These are phyloP conservation scores for Cydia splendana DNA, from an alignment of 1,140 invertebrate species.

Conservation along the genomic window DNA sequence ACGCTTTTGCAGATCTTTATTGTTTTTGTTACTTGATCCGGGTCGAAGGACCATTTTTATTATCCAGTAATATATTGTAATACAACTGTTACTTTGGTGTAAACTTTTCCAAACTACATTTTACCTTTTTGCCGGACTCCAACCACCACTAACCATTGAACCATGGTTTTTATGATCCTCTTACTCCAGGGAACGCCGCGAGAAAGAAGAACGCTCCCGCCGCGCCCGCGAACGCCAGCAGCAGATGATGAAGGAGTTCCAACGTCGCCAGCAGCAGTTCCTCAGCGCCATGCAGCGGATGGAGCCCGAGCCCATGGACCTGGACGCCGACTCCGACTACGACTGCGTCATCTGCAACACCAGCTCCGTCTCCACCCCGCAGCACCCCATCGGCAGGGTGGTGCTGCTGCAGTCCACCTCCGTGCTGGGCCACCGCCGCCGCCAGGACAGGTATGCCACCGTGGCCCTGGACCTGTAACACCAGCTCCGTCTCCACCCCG, in stretches of 20 bases:
- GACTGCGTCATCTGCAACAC: conserved; percentile 98
- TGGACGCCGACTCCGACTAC: conserved; percentile 87
- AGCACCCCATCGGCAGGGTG: conserved; percentile 94
- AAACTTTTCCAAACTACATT: no score
- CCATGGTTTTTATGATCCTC: not conserved
- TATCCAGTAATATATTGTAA: no score
- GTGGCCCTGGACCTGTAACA: conserved; percentile 83
- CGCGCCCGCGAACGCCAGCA: conserved; percentile 93
- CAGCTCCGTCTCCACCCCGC: conserved; percentile 90
- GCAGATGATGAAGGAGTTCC: conserved; percentile 96
- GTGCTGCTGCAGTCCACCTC: conserved; percentile 93
- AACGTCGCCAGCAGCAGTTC: conserved; percentile 94
- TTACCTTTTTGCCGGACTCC: no score
- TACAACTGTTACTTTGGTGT: no score
- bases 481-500: conserved; percentile 91
- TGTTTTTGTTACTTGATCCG: no score
- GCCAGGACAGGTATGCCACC: conserved; percentile 45
- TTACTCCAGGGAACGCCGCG: conserved; percentile 82
- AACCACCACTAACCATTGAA: no score
- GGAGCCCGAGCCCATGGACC: conserved; percentile 81
- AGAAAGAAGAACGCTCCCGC: conserved; percentile 89
- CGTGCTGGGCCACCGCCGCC: conserved; percentile 88
- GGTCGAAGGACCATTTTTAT: no score
- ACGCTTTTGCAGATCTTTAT: no score
- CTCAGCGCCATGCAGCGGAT: conserved; percentile 89